Evolutionary conservation across 2,797 vertebrate genomes (phyloP), one percentile per base, ranked within the genome.

Genomic region (Megaceryle alcyon): DNA sequence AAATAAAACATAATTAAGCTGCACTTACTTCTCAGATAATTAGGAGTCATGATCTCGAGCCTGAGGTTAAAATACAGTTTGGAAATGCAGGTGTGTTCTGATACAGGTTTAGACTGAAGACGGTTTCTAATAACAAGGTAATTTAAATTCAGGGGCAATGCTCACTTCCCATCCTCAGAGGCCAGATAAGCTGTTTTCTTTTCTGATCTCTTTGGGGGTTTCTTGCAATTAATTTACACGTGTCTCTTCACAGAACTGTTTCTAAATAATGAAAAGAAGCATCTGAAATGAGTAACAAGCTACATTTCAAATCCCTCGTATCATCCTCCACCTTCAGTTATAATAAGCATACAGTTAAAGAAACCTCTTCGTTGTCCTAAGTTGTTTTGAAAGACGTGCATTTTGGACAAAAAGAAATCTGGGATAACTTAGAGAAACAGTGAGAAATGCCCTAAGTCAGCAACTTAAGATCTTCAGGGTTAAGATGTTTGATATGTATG

Each of bases 1-100:
- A 86, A 92, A 88, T 93, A 83, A 82, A 80, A 26, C 44, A 5
- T 84, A 85, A 91, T 91, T 87, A 73, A 90, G 79, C 89, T 63
- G 66, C 75, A 2, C 85, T 91, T 84, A 48, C 91, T 66, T 70
- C 77, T 70, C 60, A 71, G 82, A 73, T 94, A 92, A 92, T 87
- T 94, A 95, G 92, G 73, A 93, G 68, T 59, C 66, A 72, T 21
- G 72, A 75, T 71, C 75, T 80, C 39, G 6, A 79, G 49, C 46
- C 77, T 59, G 2, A 2, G 57, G 84, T 93, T 84, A 76, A 90
- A 48, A 14, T n/a, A 13, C 63, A 56, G 63, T 79, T 88, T 84
- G 77, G 70, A 91, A 86, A 51, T 54, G 75, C 81, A 92, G 89
- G 66, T 94, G 88, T 77, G 54, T 33, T 88, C 73, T 76, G 83